These are phyloP conservation scores for Poeciliopsis presidionis DNA, from an alignment of 2,797 vertebrate genomes.

Conservation along the genomic window DNA sequence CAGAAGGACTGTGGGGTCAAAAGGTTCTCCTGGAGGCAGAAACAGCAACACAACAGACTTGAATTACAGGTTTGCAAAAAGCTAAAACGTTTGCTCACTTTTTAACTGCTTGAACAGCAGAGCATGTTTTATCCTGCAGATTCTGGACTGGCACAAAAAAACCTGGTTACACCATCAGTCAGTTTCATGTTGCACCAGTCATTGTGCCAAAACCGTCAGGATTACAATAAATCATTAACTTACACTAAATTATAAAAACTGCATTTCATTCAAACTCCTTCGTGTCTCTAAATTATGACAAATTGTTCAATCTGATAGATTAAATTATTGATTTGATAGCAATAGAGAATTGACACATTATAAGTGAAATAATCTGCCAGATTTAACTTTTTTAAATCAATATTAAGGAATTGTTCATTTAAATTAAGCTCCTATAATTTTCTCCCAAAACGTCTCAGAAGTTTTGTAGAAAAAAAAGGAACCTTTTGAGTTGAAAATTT, in stretches of 20 bases:
- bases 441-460: too few species aligned
- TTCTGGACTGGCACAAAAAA: background rate
- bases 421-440: too few species aligned
- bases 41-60: fast-evolving
- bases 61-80: background rate
- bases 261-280: background rate
- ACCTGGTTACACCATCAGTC: background rate
- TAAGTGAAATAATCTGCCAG: too few species aligned
- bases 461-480: too few species aligned
- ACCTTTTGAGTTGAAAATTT: too few species aligned
- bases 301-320: background rate
- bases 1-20: conserved; percentile 64
- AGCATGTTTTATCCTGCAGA: background rate
- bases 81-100: background rate
- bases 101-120: background rate
- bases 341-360: background rate
- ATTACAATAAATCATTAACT: background rate
- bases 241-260: background rate
- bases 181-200: background rate
- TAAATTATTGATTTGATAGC: background rate
- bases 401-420: too few species aligned
- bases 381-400: too few species aligned
- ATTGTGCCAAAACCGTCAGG: background rate
- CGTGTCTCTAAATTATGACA: background rate
- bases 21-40: conserved; percentile 46